Conservation (phyloP, 23 tunicate genomes). For the Phallusia fumigata region DNA sequence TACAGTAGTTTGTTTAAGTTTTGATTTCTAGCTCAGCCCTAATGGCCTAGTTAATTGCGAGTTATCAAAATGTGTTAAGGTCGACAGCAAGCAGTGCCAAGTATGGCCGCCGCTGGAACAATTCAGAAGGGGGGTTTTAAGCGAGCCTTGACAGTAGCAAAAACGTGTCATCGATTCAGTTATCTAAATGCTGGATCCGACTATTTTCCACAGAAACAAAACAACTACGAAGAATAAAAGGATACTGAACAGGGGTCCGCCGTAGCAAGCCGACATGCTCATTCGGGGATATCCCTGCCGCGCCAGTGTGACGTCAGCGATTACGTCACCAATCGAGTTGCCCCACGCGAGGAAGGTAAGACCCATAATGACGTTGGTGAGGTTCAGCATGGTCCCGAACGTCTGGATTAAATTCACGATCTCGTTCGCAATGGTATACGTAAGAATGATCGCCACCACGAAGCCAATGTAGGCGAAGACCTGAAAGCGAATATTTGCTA, state of each 20-base stretch:
- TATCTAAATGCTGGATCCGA: too few relatives aligned
- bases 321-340: constrained; percentile 86
- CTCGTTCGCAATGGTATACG: constrained; percentile 83
- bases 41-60: too few relatives aligned
- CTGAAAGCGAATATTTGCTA: too few relatives aligned
- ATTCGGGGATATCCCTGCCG: constrained; percentile 87
- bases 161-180: too few relatives aligned
- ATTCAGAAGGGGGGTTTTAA: too few relatives aligned
- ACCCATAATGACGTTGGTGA: constrained; percentile 94
- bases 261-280: constrained; percentile 91
- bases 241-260: constrained; percentile 97
- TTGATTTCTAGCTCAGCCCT: too few relatives aligned
- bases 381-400: constrained; percentile 74
- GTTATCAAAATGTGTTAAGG: too few relatives aligned
- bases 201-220: neutral
- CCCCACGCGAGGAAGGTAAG: constrained; percentile 96
- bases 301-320: constrained; percentile 88
- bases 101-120: too few relatives aligned
- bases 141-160: too few relatives aligned
- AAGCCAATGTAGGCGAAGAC: constrained; percentile 84
- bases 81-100: too few relatives aligned
- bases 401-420: constrained; percentile 89
- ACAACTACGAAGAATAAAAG: constrained; percentile 24
- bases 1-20: too few relatives aligned
- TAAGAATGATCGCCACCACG: constrained; percentile 72